Evolutionary conservation across 2,888 invertebrate genomes (phyloP), one percentile per base, ranked within the genome.

Genomic region (Cheilosia scutellata): DNA sequence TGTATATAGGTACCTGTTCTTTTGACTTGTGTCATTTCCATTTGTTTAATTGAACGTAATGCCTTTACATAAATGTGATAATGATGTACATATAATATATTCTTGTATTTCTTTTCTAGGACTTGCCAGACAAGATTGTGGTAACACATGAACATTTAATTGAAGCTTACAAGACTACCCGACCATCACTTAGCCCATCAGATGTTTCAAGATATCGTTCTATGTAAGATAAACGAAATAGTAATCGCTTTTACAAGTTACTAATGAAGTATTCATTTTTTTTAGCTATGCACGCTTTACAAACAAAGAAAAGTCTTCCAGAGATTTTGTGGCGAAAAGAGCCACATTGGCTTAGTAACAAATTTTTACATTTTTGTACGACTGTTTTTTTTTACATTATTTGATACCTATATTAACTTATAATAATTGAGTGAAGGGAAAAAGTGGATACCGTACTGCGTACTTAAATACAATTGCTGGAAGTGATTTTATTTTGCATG

Each of bases 201-300:
- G 97, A 98, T 90, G 94, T 95, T 87, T 88, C 92, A 16, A 96
- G 95, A 92, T 98, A 96, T 90, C 94, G 95, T 88, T 94, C 93
- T 90, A 96, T 97, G 97, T 97, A 92, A 95, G 96, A 89, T 25
- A 25, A 11, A 13, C 5, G 25, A 11, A 13, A 27, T 51, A n/a
- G n/a, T n/a, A 27, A 27, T 13, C 13, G 25, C 13, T 37, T 6
- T 13, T 13, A 0, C 53, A 37, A 9, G 2, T 62, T 65, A 51
- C 13, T 47, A 44, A 25, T 55, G 11, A 0, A 60, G 1, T 88
- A 37, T 87, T 79, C 0, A 1, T 13, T 82, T 87, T 88, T 92
- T 91, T 5, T 91, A 95, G 95, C 88, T 95, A 95, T 89, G 93
- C 93, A 74, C 93, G 94, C 62, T 95, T 95, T 89, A 92, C 94